Conservation (phyloP, 2,888 invertebrate species). For the Apodemia mormo region DNA sequence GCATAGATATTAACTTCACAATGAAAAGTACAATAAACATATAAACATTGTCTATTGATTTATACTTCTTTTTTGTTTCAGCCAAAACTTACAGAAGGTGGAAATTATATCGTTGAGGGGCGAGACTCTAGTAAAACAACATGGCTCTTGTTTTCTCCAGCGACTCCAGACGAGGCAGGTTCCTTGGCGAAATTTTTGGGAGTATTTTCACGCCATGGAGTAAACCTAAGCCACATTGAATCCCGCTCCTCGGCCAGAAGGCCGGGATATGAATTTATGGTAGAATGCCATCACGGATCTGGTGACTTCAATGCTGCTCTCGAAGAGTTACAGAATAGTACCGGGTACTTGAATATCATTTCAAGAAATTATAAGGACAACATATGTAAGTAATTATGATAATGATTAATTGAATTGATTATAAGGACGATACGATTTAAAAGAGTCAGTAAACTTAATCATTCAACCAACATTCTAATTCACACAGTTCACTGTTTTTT, state of each 20-base stretch:
- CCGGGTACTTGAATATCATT: conserved; percentile 92
- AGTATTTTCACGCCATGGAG: conserved; percentile 90
- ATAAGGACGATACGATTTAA: too few relatives aligned
- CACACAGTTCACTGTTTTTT: too few relatives aligned
- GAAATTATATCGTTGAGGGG: conserved; percentile 92
- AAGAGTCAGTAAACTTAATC: too few relatives aligned
- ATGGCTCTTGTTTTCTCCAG: conserved; percentile 93
- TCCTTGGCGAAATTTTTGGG: conserved; percentile 93
- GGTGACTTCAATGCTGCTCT: conserved; percentile 90
- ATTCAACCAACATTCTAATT: too few relatives aligned
- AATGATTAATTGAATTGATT: too few relatives aligned
- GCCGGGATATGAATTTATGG: conserved; percentile 95
- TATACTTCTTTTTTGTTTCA: conserved; percentile 52
- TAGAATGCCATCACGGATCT: conserved; percentile 90
- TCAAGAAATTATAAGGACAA: conserved; percentile 94
- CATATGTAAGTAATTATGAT: conserved; percentile 74
- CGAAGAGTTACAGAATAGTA: conserved; percentile 85
- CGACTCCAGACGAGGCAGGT: conserved; percentile 90
- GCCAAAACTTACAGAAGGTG: conserved; percentile 91
- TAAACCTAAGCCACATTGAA: conserved; percentile 96
- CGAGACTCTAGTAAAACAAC: conserved; percentile 88
- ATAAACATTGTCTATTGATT: too few relatives aligned
- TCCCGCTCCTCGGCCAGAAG: conserved; percentile 92
- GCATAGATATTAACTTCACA: too few relatives aligned
- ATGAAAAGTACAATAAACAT: too few relatives aligned